Evolutionary conservation across 1,140 invertebrate species (phyloP).

Genomic region (Lethocerus indicus): DNA sequence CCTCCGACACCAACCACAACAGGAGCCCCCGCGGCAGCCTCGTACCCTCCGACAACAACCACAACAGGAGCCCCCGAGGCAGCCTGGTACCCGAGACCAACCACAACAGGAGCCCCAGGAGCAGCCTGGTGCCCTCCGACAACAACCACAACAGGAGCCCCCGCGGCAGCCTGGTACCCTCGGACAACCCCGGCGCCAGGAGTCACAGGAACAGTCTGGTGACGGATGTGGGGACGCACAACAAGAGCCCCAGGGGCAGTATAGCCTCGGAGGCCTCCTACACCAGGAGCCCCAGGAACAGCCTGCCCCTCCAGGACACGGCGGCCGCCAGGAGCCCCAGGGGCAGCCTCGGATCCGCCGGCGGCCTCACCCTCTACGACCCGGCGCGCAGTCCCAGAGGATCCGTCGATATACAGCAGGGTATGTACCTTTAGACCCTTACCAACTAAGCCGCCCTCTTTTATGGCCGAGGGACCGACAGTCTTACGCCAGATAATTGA

Average conservation of each 20-base stretch:
- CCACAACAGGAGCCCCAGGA: conserved; percentile 24
- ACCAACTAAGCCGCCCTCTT: too few relatives aligned
- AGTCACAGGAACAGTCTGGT: conserved; percentile 23
- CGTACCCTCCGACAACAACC: conserved; percentile 24
- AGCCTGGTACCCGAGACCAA: conserved; percentile 21
- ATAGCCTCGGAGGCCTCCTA: conserved; percentile 24
- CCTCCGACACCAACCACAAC: conserved; percentile 16
- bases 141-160: conserved; percentile 32
- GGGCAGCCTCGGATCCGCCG: conserved; percentile 32
- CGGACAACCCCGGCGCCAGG: conserved; percentile 29
- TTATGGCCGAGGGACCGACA: too few relatives aligned
- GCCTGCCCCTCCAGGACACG: conserved; percentile 19
- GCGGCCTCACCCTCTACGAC: conserved; percentile 21
- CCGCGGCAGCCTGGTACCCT: conserved; percentile 39
- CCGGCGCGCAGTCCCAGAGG: conserved; percentile 20
- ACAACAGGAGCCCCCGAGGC: conserved; percentile 20
- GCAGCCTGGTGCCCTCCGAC: conserved; percentile 26
- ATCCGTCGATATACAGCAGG: conserved; percentile 15
- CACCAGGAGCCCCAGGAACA: conserved; percentile 27
- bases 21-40: conserved; percentile 42
- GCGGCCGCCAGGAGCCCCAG: conserved; percentile 30
- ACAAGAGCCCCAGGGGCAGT: conserved; percentile 31
- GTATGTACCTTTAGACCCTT: too few relatives aligned
- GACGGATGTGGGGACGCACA: conserved; percentile 21
- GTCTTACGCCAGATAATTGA: too few relatives aligned